Percentiles rank a stretch among this genome's conserved stretches.
phyloP scores from a whole-genome alignment of 1,140 invertebrate species.

The Grapholita molesta region DNA sequence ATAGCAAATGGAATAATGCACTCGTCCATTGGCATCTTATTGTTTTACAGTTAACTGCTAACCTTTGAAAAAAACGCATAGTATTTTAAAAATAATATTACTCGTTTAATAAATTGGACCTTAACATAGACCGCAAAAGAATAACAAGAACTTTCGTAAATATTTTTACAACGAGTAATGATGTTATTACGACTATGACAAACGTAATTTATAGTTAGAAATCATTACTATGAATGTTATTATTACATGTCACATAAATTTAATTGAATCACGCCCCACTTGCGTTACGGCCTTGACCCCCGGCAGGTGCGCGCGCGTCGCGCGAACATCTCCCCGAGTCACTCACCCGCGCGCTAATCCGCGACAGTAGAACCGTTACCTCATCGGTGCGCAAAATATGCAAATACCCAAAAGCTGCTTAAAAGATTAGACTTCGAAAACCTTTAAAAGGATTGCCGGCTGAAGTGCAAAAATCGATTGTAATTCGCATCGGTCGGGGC shows the following conservation, averaged over 20 bases:
- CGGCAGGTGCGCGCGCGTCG: constrained; percentile 37
- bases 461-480: neutral
- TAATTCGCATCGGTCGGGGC: neutral
- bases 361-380: constrained; percentile 30
- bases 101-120: too few relatives aligned
- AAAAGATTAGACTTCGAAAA: neutral
- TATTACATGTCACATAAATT: neutral
- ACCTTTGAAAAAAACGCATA: neutral
- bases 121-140: neutral
- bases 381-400: constrained; percentile 3
- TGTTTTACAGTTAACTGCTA: neutral
- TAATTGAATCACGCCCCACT: neutral
- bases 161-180: too few relatives aligned
- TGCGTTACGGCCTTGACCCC: neutral
- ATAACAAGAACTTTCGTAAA: too few relatives aligned
- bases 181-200: too few relatives aligned
- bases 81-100: too few relatives aligned
- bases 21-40: neutral
- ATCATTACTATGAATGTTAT: neutral
- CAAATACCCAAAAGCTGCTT: neutral
- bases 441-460: neutral
- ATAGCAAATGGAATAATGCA: constrained; percentile 2
- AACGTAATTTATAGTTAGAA: neutral
- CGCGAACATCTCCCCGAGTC: constrained; percentile 45
- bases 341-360: constrained; percentile 34